phyloP scores from a whole-genome alignment of 2,797 vertebrate species.

The Argya squamiceps region DNA sequence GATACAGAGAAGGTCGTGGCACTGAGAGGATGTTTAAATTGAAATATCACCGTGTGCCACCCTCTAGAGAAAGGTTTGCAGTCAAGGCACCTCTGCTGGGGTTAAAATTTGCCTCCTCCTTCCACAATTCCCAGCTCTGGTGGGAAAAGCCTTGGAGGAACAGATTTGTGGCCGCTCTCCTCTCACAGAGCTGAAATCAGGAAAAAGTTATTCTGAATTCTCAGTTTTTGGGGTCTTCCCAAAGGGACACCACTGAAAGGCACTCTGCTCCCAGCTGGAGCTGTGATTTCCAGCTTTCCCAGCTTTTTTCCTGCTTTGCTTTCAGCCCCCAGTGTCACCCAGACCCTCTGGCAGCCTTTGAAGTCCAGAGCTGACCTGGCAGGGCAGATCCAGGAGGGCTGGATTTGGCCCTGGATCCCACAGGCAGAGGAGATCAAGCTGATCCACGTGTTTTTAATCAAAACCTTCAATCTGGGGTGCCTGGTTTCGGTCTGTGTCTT shows the following conservation, averaged over 20 bases:
- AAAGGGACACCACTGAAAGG: not conserved
- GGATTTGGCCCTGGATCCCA: not conserved
- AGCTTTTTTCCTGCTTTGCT: not conserved
- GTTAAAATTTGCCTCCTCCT: not conserved
- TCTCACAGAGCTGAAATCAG: accelerated
- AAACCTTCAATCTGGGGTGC: not conserved
- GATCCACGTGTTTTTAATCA: constrained; percentile 25
- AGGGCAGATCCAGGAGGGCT: not conserved
- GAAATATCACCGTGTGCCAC: not conserved
- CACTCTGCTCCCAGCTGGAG: not conserved
- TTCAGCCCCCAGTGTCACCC: not conserved
- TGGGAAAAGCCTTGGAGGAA: not conserved
- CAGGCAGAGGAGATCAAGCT: not conserved
- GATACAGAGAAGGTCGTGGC: not conserved
- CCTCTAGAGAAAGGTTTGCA: not conserved
- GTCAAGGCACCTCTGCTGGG: not conserved
- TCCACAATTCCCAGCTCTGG: not conserved
- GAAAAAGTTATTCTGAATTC: not conserved
- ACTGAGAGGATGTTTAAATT: not conserved
- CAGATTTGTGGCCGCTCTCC: accelerated
- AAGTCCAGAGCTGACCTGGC: not conserved
- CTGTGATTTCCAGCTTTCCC: not conserved
- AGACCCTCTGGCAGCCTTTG: not conserved
- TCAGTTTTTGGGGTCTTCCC: not conserved
- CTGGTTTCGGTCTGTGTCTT: not conserved